Conservation (phyloP, 2,113 vertebrate species). For the Stomatorhinus ivindoensis region DNA sequence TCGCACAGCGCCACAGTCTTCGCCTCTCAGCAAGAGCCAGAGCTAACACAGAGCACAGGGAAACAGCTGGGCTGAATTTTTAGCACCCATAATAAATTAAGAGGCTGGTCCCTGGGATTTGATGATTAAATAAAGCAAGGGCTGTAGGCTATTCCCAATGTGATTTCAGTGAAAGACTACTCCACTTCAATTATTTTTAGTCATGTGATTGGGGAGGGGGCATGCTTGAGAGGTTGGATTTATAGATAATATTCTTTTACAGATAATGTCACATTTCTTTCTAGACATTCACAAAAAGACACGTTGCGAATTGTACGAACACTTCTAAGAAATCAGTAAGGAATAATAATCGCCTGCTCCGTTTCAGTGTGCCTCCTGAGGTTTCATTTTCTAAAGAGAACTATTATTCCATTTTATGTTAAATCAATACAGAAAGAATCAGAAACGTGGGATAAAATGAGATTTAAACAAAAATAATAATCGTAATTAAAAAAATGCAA, state of each 20-base stretch:
- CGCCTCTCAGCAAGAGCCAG: slow-evolving; percentile 48
- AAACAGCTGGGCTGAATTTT: slow-evolving; percentile 74
- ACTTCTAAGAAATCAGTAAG: slow-evolving; percentile 41
- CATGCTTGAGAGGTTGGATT: slow-evolving; percentile 13
- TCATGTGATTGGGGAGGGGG: slow-evolving; percentile 25
- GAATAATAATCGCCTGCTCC: slow-evolving; percentile 40
- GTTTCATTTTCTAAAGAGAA: background rate
- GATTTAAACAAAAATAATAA: slow-evolving; percentile 7
- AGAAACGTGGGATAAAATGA: background rate
- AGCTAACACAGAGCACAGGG: slow-evolving; percentile 46
- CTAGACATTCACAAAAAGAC: slow-evolving; percentile 43
- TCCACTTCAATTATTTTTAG: slow-evolving; percentile 54
- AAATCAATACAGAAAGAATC: background rate
- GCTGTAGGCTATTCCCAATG: slow-evolving; percentile 54
- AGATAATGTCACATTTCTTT: slow-evolving; percentile 52
- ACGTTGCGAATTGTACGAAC: slow-evolving; percentile 49
- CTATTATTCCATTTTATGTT: background rate
- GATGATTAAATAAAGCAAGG: slow-evolving; percentile 71
- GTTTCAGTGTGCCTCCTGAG: background rate
- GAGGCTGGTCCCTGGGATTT: slow-evolving; percentile 65
- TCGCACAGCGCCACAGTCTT: slow-evolving; percentile 42
- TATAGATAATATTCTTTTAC: slow-evolving; percentile 47
- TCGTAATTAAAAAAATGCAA: background rate
- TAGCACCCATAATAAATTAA: slow-evolving; percentile 77
- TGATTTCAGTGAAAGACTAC: slow-evolving; percentile 55